These are phyloP conservation scores for Bufotes viridis DNA, from an alignment of 2,797 vertebrate genomes.

Conservation along the genomic window DNA sequence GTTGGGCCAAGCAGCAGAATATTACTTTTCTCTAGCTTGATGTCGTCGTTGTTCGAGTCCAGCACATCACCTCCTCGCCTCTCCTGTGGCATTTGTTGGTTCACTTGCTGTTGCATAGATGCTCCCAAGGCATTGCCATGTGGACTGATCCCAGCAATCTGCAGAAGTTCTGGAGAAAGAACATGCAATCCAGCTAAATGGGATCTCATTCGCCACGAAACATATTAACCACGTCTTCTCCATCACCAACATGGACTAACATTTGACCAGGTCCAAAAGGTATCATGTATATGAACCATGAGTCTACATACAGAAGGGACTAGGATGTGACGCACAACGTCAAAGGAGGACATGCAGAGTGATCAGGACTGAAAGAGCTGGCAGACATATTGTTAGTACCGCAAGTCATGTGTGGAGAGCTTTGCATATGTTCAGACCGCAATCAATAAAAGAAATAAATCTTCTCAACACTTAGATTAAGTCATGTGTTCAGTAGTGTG, in stretches of 20 bases:
- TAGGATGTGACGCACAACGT: neutral
- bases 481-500: neutral
- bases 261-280: neutral
- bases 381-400: constrained; percentile 11
- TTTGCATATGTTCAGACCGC: constrained; percentile 25
- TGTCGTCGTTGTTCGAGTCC: constrained; percentile 88
- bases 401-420: constrained; percentile 3
- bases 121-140: constrained; percentile 95
- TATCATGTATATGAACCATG: neutral
- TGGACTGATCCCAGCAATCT: constrained; percentile 95
- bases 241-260: too few relatives aligned
- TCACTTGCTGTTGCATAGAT: constrained; percentile 93
- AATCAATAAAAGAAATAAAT: neutral
- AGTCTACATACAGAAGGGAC: neutral
- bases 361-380: neutral
- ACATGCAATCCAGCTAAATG: neutral
- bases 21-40: constrained; percentile 98
- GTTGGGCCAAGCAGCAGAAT: constrained; percentile 97
- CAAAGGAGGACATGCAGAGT: neutral
- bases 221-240: neutral
- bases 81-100: constrained; percentile 90
- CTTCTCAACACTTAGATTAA: neutral
- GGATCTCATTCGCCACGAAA: neutral
- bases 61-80: constrained; percentile 91
- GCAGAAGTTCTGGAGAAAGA: constrained; percentile 84